Evolutionary conservation across 37 sponge, comb jelly and placozoan genomes (phyloP).

Genomic region (Aplysina aerophoba): DNA sequence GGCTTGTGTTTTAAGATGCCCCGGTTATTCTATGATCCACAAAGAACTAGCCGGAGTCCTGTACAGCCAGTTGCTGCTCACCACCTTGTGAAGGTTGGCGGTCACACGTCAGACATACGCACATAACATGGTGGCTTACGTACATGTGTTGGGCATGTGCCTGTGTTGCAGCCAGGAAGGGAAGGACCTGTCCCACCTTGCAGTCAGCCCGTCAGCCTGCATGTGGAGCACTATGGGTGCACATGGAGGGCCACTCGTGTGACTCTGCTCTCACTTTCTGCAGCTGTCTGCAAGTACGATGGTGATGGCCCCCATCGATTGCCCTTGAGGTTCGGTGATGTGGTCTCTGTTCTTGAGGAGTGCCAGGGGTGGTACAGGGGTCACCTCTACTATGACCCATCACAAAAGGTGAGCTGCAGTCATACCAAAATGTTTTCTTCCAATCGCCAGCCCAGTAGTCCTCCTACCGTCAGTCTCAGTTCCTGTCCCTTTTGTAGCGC

Average conservation of each 20-base stretch:
- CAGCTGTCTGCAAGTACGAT: conserved; percentile 61
- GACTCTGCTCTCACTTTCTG: neutral
- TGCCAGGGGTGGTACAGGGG: conserved; percentile 67
- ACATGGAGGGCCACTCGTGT: neutral
- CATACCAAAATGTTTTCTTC: too few species aligned
- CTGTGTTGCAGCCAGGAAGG: neutral
- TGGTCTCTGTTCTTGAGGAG: conserved; percentile 65
- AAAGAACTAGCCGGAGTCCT: too few species aligned
- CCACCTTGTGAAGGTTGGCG: too few species aligned
- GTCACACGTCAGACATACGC: neutral
- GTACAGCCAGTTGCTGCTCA: too few species aligned
- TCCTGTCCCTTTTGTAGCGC: too few species aligned
- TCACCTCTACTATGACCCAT: conserved; percentile 48
- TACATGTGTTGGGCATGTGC: neutral
- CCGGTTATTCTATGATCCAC: too few species aligned
- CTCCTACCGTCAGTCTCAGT: too few species aligned
- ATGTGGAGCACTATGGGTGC: too few species aligned
- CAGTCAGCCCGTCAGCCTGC: neutral
- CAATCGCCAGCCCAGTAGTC: too few species aligned
- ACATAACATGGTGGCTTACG: neutral
- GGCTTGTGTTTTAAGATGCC: too few species aligned
- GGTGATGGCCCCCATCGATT: conserved; percentile 40
- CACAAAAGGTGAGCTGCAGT: conserved; percentile 32
- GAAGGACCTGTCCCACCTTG: neutral
- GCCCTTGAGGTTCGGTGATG: conserved; percentile 67